phyloP scores from a whole-genome alignment of 92 coral and sea anemone genomes.

The Phenganax subtilis region DNA sequence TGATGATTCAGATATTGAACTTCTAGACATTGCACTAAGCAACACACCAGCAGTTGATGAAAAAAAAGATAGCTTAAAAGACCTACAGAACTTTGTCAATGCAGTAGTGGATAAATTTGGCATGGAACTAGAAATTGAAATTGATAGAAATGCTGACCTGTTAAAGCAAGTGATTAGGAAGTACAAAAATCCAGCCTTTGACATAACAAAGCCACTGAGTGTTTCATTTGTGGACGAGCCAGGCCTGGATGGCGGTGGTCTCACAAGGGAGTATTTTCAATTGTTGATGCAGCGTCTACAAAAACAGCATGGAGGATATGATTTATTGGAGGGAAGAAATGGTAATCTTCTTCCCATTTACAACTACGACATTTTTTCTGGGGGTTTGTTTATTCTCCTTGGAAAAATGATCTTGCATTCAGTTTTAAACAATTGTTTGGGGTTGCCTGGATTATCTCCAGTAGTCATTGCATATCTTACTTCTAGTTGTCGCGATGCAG shows the following conservation, averaged over 20 bases:
- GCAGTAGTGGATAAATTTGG: constrained; percentile 40
- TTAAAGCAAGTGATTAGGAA: constrained; percentile 45
- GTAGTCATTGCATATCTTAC: constrained; percentile 34
- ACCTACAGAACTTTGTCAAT: constrained; percentile 38
- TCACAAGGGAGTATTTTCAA: constrained; percentile 36
- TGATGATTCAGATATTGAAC: constrained; percentile 12
- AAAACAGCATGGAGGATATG: constrained; percentile 18
- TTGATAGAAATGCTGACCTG: constrained; percentile 27
- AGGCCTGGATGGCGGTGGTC: constrained; percentile 51
- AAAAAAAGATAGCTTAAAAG: not conserved
- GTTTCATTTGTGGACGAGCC: constrained; percentile 38
- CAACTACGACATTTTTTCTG: constrained; percentile 48
- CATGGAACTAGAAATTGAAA: constrained; percentile 25
- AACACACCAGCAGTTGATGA: not conserved
- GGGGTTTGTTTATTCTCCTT: constrained; percentile 35
- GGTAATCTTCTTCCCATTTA: constrained; percentile 41
- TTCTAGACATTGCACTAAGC: not conserved
- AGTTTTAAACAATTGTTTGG: constrained; percentile 37
- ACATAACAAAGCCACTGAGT: constrained; percentile 32
- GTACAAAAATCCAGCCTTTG: constrained; percentile 43
- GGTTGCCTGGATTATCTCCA: constrained; percentile 44
- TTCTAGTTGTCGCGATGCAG: constrained; percentile 35
- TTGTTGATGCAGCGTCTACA: constrained; percentile 34
- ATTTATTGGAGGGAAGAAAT: constrained; percentile 42
- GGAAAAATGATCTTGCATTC: constrained; percentile 50